Percentiles rank a stretch among this genome's conserved stretches.
phyloP scores from a whole-genome alignment of 2,888 invertebrate genomes.

The Malthinus seriepunctatus region DNA sequence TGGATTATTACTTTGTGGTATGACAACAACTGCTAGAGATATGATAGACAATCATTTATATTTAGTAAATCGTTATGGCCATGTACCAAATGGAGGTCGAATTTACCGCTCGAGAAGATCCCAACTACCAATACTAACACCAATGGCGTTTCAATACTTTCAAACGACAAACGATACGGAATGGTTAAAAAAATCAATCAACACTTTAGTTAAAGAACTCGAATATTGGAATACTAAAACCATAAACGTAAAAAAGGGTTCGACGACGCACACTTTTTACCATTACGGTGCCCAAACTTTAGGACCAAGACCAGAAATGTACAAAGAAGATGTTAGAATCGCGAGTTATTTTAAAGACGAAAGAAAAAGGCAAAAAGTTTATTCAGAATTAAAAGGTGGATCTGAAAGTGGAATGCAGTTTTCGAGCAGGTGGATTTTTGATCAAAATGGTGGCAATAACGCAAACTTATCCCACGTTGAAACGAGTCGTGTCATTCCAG shows the following conservation, averaged over 20 bases:
- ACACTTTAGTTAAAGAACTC: conserved; percentile 65
- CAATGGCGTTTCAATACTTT: conserved; percentile 74
- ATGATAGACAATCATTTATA: no score
- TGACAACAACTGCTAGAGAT: no score
- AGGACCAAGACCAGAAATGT: no score
- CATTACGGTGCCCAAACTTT: conserved; percentile 65
- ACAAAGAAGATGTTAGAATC: conserved; percentile 64
- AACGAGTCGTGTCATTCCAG: conserved; percentile 72
- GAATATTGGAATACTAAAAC: conserved; percentile 66
- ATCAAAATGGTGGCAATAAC: conserved; percentile 60
- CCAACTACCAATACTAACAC: conserved; percentile 70
- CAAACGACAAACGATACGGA: conserved; percentile 65
- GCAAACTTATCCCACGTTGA: conserved; percentile 64
- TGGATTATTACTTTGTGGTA: conserved; percentile 76
- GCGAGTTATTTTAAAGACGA: conserved; percentile 53
- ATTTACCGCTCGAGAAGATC: conserved; percentile 75
- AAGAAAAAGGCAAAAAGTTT: conserved; percentile 57
- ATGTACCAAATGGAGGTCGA: conserved; percentile 81
- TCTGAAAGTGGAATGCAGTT: conserved; percentile 92
- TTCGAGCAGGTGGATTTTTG: conserved; percentile 77
- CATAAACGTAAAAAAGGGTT: conserved; percentile 57
- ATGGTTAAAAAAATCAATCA: conserved; percentile 64
- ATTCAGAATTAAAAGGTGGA: conserved; percentile 72
- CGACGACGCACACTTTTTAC: no score
- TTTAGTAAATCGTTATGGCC: no score